Base-by-base conservation (phyloP, 2,797 vertebrate genomes). In the Sebastes hubbsi region DNA sequence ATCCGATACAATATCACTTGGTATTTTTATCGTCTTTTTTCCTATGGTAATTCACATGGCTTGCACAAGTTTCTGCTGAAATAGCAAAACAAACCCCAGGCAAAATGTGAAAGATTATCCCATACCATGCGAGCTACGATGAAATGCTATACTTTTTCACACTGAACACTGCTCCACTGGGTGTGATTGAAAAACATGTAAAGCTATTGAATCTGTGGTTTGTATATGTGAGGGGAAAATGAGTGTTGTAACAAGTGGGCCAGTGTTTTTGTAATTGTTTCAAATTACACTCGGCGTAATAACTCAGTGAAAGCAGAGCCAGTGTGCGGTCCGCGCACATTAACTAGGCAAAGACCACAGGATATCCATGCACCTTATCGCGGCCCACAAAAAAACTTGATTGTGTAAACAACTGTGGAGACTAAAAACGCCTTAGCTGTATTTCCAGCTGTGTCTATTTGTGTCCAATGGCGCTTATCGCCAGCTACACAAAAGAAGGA, bases 81-180 rank as follows among this genome's bases (percentile, higher is more conserved):
- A 95, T 94, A 95, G 94, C 94, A 95, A 96, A 96, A 96, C 95
- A 96, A 95, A 96, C 95, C 95, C 93, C 92, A 89, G 95, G 95
- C 95, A 90, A 95, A 95, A 95, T 94, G 94, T 93, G 95, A 96
- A 95, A 96, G 95, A 96, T 96, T 94, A 95, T 95, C 94, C 94
- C 90, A 89, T 94, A 95, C 94, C 93, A 95, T 95, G 94, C 91
- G 84, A 95, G 94, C 94, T 92, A 83, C 89, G 89, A 93, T 94
- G 93, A 95, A 96, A 95, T 90, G 92, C 93, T 94, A 94, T 87
- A 95, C 94, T 96, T 95, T 94, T 95, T 95, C 93, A 94, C 92
- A 92, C 90, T 91, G 95, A 96, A 96, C 93, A 94, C 92, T 89
- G 92, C 94, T 95, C 95, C 94, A 90, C 93, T 93, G 95, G 95